phyloP scores from a whole-genome alignment of 2,888 invertebrate genomes.

The Thymelicus acteon region DNA sequence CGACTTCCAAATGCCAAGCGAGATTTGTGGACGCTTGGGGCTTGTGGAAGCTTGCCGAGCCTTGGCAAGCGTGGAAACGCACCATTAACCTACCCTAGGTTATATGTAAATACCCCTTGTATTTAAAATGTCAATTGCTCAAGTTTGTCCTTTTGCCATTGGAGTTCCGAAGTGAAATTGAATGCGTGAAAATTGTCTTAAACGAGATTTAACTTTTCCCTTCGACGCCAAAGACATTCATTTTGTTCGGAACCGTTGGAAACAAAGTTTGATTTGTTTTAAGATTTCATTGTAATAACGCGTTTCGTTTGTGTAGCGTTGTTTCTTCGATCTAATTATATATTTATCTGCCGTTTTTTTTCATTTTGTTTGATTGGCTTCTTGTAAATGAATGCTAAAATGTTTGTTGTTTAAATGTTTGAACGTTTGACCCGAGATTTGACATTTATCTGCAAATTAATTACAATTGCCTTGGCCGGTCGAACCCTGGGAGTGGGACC shows the following conservation, averaged over 20 bases:
- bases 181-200: constrained; percentile 40
- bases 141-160: constrained; percentile 12
- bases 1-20: too few species aligned
- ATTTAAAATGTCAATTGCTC: neutral
- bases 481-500: too few species aligned
- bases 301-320: constrained; percentile 13
- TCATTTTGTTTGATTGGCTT: constrained; percentile 30
- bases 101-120: too few species aligned
- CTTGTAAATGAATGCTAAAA: neutral
- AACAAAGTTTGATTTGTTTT: constrained; percentile 45
- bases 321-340: constrained; percentile 30
- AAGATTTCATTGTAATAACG: constrained; percentile 27
- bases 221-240: constrained; percentile 39
- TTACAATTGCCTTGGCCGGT: too few species aligned
- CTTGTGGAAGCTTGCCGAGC: too few species aligned
- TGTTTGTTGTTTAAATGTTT: neutral
- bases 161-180: constrained; percentile 25
- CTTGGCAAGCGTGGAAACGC: too few species aligned
- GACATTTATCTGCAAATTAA: too few species aligned
- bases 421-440: too few species aligned
- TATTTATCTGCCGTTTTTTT: constrained; percentile 27
- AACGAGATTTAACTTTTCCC: constrained; percentile 39
- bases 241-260: constrained; percentile 36
- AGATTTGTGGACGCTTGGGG: too few species aligned
- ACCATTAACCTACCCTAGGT: too few species aligned